Conservation (phyloP, 2,113 vertebrate species). For the Engraulis encrasicolus region DNA sequence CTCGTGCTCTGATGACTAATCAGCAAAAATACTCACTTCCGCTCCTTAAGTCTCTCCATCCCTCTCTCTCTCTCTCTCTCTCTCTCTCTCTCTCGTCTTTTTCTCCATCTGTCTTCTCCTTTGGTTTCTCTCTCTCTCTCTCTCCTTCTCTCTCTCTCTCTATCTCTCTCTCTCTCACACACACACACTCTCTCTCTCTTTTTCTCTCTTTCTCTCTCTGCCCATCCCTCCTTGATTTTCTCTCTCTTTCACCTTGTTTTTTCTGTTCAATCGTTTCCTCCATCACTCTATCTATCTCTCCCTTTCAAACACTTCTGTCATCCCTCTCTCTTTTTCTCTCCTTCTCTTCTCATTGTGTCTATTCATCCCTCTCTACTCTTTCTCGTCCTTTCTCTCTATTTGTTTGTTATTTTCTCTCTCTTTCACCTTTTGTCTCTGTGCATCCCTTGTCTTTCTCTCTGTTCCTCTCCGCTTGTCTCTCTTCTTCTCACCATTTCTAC, state of each 20-base stretch:
- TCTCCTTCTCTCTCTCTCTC: neutral
- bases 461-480: no score
- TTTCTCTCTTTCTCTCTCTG: neutral
- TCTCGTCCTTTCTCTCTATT: no score
- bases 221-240: neutral
- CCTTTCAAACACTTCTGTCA: no score
- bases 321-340: neutral
- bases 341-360: neutral
- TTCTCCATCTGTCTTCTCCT: neutral
- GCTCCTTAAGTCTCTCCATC: neutral
- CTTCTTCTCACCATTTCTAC: no score
- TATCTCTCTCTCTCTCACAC: neutral
- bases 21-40: neutral
- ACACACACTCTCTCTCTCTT: neutral
- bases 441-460: no score
- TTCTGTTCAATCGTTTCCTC: no score
- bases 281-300: neutral
- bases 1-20: neutral
- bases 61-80: slow-evolving; percentile 8
- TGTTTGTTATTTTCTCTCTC: no score
- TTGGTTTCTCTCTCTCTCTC: neutral
- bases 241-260: no score
- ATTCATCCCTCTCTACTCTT: neutral
- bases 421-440: no score
- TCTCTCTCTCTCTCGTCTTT: slow-evolving; percentile 3